Conservation (phyloP, 2,797 vertebrate genomes). For the Myotis planiceps region DNA sequence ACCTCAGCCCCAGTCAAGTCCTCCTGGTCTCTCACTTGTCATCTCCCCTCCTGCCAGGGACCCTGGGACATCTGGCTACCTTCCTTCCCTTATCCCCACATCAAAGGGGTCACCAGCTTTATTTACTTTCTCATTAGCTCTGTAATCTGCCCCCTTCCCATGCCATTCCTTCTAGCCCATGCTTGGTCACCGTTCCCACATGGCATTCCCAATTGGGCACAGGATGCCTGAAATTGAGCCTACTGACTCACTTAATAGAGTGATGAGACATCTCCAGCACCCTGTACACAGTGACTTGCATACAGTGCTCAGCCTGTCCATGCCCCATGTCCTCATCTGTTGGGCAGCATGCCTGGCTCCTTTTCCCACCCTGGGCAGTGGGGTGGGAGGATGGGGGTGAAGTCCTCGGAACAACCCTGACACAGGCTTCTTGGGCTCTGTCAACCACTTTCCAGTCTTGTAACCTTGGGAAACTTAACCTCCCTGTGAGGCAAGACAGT, state of each 20-base stretch:
- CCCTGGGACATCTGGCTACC: too few species aligned
- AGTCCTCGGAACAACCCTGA: neutral
- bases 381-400: neutral
- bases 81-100: neutral
- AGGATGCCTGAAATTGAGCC: neutral
- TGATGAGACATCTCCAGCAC: neutral
- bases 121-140: neutral
- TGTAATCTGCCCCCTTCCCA: neutral
- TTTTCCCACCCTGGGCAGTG: neutral
- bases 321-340: neutral
- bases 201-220: rapidly evolving
- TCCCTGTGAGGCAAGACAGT: neutral
- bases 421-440: neutral
- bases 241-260: neutral
- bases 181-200: neutral
- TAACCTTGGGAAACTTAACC: neutral
- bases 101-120: neutral
- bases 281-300: neutral
- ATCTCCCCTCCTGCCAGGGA: neutral
- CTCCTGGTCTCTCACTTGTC: neutral
- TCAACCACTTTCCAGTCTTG: neutral
- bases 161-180: neutral
- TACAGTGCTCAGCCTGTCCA: neutral
- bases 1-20: neutral
- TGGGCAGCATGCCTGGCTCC: neutral